Evolutionary conservation across 2,113 vertebrate genomes (phyloP).

Genomic region (Albula goreensis): DNA sequence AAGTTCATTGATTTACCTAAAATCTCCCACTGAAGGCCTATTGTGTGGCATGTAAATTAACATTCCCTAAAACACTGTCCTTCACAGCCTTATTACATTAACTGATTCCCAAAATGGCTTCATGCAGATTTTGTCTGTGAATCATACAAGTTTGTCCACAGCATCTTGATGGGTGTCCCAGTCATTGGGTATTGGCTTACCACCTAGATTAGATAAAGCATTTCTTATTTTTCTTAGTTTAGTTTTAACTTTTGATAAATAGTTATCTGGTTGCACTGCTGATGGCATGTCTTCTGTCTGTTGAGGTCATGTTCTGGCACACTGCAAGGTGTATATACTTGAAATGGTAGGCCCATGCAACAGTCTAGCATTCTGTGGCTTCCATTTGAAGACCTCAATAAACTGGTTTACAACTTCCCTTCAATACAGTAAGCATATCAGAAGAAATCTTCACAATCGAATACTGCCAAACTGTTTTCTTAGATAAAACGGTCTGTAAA

Average conservation of each 20-base stretch:
- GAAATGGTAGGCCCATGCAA: neutral
- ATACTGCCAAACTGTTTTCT: neutral
- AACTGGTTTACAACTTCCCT: neutral
- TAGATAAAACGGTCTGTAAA: neutral
- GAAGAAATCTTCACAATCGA: neutral
- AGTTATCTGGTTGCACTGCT: neutral
- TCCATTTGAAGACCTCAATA: neutral
- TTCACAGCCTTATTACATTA: too few species aligned
- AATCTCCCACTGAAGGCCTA: too few species aligned
- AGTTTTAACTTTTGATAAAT: neutral
- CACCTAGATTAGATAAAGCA: neutral
- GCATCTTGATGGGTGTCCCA: too few species aligned
- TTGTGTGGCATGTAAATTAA: too few species aligned
- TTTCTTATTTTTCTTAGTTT: neutral
- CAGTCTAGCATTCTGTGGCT: neutral
- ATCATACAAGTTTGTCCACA: too few species aligned
- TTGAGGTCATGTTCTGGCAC: neutral
- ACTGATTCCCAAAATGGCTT: too few species aligned
- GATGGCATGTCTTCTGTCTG: neutral
- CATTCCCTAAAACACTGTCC: too few species aligned
- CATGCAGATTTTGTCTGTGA: too few species aligned
- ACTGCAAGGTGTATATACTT: neutral
- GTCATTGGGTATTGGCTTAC: too few species aligned
- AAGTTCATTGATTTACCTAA: too few species aligned
- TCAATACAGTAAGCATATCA: neutral